Percentiles rank a stretch among this genome's conserved stretches.
Evolutionary conservation across 2,888 invertebrate genomes (phyloP).

Genomic region (Volucella inanis): DNA sequence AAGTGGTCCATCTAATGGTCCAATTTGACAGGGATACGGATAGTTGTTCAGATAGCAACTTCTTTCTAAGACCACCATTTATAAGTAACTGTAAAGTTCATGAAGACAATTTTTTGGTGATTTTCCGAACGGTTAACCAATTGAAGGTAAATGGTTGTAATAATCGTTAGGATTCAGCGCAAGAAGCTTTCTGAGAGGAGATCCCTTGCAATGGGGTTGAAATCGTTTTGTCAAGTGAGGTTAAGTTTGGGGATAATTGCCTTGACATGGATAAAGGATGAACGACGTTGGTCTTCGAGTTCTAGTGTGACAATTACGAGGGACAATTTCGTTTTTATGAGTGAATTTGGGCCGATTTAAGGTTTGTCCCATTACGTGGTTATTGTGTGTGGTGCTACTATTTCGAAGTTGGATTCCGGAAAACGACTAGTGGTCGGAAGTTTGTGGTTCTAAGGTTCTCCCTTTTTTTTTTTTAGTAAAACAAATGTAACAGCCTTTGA

Average conservation of each 20-base stretch:
- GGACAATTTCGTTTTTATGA: constrained; percentile 55
- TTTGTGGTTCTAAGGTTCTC: no score
- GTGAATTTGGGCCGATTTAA: constrained; percentile 49
- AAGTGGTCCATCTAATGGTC: background rate
- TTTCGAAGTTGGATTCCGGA: background rate
- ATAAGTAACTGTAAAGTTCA: constrained; percentile 15
- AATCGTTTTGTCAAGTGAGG: constrained; percentile 14
- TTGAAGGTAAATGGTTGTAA: constrained; percentile 58
- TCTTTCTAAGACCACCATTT: constrained; percentile 12
- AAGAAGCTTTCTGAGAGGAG: constrained; percentile 26
- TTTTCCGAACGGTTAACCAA: constrained; percentile 65
- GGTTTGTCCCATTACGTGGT: constrained; percentile 64
- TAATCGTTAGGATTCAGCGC: constrained; percentile 65
- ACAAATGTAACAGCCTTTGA: no score
- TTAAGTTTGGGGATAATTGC: constrained; percentile 60
- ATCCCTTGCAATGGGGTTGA: constrained; percentile 7
- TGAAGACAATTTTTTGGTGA: constrained; percentile 36
- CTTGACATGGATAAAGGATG: constrained; percentile 38
- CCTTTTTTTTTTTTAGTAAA: no score
- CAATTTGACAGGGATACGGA: background rate
- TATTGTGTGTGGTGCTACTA: constrained; percentile 27
- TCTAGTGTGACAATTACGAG: constrained; percentile 53
- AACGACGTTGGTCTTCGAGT: constrained; percentile 11
- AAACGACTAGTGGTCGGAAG: background rate
- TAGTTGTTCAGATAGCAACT: background rate